Conservation (phyloP, 2,888 invertebrate genomes). For the Hofmannophila pseudospretella region DNA sequence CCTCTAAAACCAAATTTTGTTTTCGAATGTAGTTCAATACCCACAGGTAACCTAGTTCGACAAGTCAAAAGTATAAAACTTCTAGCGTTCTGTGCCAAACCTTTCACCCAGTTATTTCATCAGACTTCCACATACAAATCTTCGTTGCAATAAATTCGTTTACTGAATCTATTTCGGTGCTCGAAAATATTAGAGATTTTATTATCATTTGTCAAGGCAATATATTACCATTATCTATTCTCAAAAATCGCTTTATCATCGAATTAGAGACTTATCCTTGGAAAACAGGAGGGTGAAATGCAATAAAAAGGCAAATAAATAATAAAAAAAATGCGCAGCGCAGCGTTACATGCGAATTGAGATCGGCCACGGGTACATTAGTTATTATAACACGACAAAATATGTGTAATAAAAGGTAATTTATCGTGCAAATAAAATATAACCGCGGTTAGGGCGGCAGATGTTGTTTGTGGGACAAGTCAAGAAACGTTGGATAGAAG, state of each 20-base stretch:
- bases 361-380: constrained; percentile 69
- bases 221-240: constrained; percentile 12
- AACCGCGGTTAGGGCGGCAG: constrained; percentile 75
- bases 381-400: constrained; percentile 80
- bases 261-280: constrained; percentile 29
- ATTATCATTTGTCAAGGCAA: constrained; percentile 8
- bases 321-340: constrained; percentile 63
- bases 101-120: too few relatives aligned
- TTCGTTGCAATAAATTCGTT: too few relatives aligned
- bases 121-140: not conserved
- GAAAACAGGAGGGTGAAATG: constrained; percentile 38
- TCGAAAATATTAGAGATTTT: not conserved
- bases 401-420: constrained; percentile 79
- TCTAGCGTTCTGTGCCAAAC: too few relatives aligned
- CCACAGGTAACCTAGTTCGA: too few relatives aligned
- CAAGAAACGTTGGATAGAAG: too few relatives aligned
- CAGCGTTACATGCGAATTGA: constrained; percentile 73
- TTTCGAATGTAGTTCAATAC: too few relatives aligned
- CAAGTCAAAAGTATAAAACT: too few relatives aligned
- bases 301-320: constrained; percentile 63
- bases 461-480: constrained; percentile 29
- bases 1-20: too few relatives aligned
- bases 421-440: constrained; percentile 78
- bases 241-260: constrained; percentile 21
- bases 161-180: not conserved